A percentile compares a stretch with the other conserved stretches of the same genome.
Evolutionary conservation across 1,140 invertebrate genomes (phyloP).

Genomic region (Onthophagus taurus): DNA sequence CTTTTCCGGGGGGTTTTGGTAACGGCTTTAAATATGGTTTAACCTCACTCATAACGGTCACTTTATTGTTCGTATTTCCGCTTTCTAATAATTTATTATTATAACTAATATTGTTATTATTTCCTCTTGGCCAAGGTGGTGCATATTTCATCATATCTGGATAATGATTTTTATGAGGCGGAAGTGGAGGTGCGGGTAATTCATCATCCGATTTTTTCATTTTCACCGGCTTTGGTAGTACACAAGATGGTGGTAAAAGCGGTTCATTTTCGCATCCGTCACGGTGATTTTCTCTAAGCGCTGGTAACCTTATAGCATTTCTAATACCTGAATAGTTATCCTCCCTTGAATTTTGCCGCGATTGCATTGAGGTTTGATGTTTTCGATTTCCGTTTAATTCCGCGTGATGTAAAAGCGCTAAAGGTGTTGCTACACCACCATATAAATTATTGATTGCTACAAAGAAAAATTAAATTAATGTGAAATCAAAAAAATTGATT

Average conservation of each 20-base stretch:
- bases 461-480: too few species aligned
- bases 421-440: constrained; percentile 57
- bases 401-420: constrained; percentile 53
- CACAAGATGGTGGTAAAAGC: constrained; percentile 46
- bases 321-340: constrained; percentile 26
- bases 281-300: constrained; percentile 28
- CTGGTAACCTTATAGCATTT: constrained; percentile 32
- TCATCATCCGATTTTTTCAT: constrained; percentile 38
- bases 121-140: constrained; percentile 47
- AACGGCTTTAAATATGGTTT: constrained; percentile 49
- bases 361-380: constrained; percentile 26
- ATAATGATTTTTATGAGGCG: constrained; percentile 42
- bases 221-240: constrained; percentile 8
- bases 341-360: constrained; percentile 25
- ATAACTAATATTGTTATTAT: constrained; percentile 39
- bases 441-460: constrained; percentile 43
- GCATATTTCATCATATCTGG: constrained; percentile 33
- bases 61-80: too few species aligned
- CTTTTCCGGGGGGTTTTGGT: constrained; percentile 44
- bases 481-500: too few species aligned
- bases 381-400: constrained; percentile 31
- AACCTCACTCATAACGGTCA: too few species aligned
- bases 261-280: constrained; percentile 55
- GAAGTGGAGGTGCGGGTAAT: constrained; percentile 44
- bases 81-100: constrained; percentile 12